Evolutionary conservation across 2,113 vertebrate species (phyloP).

Genomic region (Misgurnus anguillicaudatus): DNA sequence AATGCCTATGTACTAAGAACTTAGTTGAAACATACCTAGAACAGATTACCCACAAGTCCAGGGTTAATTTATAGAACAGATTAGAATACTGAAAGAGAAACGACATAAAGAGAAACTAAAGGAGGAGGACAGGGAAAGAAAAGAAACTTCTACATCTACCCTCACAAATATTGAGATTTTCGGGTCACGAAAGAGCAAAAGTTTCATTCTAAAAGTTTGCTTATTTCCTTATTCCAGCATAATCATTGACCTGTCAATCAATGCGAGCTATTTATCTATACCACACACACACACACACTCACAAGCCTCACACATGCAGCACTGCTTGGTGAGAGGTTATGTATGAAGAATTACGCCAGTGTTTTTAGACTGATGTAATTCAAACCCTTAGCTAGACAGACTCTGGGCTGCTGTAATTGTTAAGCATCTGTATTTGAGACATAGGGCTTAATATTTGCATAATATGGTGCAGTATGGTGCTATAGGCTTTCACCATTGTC

Average conservation of each 20-base stretch:
- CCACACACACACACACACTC: conserved; percentile 1
- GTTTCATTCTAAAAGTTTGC: too few relatives aligned
- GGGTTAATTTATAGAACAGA: too few relatives aligned
- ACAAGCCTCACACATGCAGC: conserved; percentile 13
- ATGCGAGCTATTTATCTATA: background rate
- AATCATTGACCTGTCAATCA: background rate
- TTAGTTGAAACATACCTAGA: background rate
- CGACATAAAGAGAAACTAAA: background rate
- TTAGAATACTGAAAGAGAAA: background rate
- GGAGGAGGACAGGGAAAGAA: too few relatives aligned
- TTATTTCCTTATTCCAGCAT: background rate
- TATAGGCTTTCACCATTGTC: background rate
- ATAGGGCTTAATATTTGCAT: background rate
- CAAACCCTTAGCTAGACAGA: conserved; percentile 11
- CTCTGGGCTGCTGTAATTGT: conserved; percentile 2
- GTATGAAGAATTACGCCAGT: conserved; percentile 33
- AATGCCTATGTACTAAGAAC: background rate
- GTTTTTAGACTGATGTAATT: conserved; percentile 11
- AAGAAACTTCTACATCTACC: background rate
- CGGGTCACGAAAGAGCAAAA: background rate
- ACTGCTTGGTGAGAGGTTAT: conserved; percentile 24
- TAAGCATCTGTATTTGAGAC: background rate
- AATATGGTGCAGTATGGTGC: background rate
- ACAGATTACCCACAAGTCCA: background rate
- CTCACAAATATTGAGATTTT: background rate